Conservation (phyloP, 2,113 vertebrate species). For the Peromyscus leucopus region DNA sequence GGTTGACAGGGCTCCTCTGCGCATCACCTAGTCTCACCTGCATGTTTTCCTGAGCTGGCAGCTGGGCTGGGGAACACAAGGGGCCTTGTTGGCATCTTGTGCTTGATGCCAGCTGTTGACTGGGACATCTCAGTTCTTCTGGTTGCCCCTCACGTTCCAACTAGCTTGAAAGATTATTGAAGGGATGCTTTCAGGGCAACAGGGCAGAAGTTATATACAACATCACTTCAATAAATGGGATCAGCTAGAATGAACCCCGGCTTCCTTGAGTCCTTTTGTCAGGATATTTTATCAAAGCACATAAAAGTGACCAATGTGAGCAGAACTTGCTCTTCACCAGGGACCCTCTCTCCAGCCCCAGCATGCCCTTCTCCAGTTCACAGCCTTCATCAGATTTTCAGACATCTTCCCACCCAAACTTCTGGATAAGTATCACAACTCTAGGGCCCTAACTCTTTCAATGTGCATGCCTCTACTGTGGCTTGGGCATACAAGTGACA, state of each 20-base stretch:
- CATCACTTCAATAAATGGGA: not conserved
- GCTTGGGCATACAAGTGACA: not conserved
- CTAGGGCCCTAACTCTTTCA: not conserved
- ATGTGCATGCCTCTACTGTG: rapidly evolving
- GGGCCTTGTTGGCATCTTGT: not conserved
- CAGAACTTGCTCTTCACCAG: not conserved
- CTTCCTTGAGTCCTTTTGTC: not conserved
- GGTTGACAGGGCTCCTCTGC: not conserved
- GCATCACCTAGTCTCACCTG: not conserved
- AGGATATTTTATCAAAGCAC: no score
- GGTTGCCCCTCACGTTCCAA: not conserved
- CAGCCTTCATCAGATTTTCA: not conserved
- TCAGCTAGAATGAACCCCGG: not conserved
- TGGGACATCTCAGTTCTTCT: not conserved
- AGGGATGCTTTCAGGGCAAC: not conserved
- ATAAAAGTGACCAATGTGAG: not conserved
- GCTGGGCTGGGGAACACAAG: not conserved
- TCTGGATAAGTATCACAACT: not conserved
- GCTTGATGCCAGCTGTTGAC: not conserved
- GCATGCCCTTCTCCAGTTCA: not conserved
- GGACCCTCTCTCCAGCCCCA: not conserved
- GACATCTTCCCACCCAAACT: not conserved
- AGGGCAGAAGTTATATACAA: not conserved
- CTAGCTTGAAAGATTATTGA: not conserved
- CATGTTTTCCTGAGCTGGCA: no score